Percentiles rank a stretch among this genome's conserved stretches.
phyloP scores from a whole-genome alignment of 2,888 invertebrate genomes.

The Fabriciana adippe region DNA sequence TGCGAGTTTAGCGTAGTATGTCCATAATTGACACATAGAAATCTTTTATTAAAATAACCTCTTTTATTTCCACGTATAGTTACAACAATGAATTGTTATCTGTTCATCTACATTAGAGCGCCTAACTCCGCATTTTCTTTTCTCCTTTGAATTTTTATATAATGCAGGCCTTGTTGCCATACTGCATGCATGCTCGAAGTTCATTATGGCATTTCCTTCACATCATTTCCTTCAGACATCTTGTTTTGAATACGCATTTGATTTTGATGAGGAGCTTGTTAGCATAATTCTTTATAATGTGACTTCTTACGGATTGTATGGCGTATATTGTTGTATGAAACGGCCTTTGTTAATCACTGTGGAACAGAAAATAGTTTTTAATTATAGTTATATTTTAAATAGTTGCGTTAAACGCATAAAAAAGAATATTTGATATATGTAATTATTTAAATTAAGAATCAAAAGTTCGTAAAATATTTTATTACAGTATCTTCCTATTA shows the following conservation, averaged over 20 bases:
- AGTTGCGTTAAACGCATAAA: slow-evolving; percentile 12
- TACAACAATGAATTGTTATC: slow-evolving; percentile 37
- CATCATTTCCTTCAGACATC: slow-evolving; percentile 64
- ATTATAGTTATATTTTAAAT: slow-evolving; percentile 14
- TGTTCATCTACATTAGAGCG: slow-evolving; percentile 45
- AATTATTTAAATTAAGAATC: too few species aligned
- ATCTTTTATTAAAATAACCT: slow-evolving; percentile 21
- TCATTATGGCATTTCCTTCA: slow-evolving; percentile 65
- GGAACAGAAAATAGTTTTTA: slow-evolving; percentile 14
- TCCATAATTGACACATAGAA: slow-evolving; percentile 14
- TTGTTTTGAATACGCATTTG: slow-evolving; percentile 48
- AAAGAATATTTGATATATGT: too few species aligned
- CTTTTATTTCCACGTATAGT: slow-evolving; percentile 26
- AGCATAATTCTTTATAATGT: slow-evolving; percentile 33
- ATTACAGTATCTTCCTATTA: too few species aligned
- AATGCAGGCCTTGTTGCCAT: slow-evolving; percentile 47
- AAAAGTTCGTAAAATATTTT: too few species aligned
- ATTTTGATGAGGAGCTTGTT: slow-evolving; percentile 38
- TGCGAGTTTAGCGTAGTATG: background rate
- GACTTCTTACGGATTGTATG: slow-evolving; percentile 26
- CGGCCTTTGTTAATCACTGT: slow-evolving; percentile 12
- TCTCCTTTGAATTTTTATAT: slow-evolving; percentile 54
- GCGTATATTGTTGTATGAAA: slow-evolving; percentile 14
- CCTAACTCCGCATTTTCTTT: slow-evolving; percentile 45
- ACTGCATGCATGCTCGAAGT: slow-evolving; percentile 47